phyloP scores from a whole-genome alignment of 35 echinoderm and acorn worm genomes.

The Stichopus chloronotus region DNA sequence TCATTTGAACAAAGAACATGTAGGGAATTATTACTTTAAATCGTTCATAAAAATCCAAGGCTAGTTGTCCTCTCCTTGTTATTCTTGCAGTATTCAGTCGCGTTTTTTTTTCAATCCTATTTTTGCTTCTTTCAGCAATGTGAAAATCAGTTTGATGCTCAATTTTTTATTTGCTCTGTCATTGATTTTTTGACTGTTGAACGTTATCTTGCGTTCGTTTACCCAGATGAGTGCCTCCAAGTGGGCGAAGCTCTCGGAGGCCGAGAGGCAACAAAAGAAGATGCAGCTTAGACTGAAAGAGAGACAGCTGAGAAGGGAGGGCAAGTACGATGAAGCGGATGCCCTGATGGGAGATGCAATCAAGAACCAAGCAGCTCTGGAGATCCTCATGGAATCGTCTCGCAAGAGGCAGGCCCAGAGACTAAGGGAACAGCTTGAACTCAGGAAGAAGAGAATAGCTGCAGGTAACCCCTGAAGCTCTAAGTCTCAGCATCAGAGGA shows the following conservation, averaged over 20 bases:
- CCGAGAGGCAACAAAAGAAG: slow-evolving; percentile 70
- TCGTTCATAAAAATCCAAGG: too few relatives aligned
- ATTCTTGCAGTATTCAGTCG: too few relatives aligned
- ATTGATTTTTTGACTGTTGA: too few relatives aligned
- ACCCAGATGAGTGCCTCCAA: slow-evolving; percentile 55
- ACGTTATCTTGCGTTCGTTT: too few relatives aligned
- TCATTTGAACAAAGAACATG: too few relatives aligned
- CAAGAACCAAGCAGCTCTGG: slow-evolving; percentile 48
- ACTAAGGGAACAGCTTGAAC: slow-evolving; percentile 28
- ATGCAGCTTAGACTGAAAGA: slow-evolving; percentile 81
- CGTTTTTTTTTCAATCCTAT: too few relatives aligned
- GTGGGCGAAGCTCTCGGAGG: slow-evolving; percentile 75
- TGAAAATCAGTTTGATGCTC: too few relatives aligned
- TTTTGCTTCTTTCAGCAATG: too few relatives aligned
- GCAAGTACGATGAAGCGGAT: slow-evolving; percentile 80
- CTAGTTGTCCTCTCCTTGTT: too few relatives aligned
- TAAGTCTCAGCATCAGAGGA: too few relatives aligned
- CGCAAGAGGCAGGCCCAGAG: slow-evolving; percentile 14
- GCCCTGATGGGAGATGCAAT: slow-evolving; percentile 74
- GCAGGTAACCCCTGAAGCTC: slow-evolving; percentile 4
- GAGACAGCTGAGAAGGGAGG: slow-evolving; percentile 84
- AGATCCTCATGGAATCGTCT: slow-evolving; percentile 29
- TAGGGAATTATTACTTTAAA: too few relatives aligned
- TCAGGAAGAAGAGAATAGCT: slow-evolving; percentile 27
- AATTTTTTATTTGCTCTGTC: too few relatives aligned